A percentile compares a stretch with the other conserved stretches of the same genome.
phyloP scores from a whole-genome alignment of 2,797 vertebrate species.

The Diplodus sargus region DNA sequence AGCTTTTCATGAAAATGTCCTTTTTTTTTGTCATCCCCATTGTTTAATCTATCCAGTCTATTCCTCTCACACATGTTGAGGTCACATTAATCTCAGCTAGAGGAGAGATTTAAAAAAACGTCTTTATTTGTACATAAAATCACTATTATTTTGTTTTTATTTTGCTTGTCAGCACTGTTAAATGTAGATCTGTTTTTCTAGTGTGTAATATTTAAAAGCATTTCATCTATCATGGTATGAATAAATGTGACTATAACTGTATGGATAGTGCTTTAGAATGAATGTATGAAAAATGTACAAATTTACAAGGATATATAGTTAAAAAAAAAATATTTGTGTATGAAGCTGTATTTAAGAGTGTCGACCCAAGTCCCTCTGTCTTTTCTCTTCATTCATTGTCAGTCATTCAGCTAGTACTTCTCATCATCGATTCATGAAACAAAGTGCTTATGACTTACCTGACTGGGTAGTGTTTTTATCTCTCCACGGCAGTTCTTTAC shows the following conservation, averaged over 20 bases:
- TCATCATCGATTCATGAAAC: slow-evolving; percentile 40
- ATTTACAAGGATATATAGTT: slow-evolving; percentile 64
- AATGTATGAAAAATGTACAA: slow-evolving; percentile 76
- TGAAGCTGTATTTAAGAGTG: slow-evolving; percentile 70
- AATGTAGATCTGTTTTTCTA: slow-evolving; percentile 43
- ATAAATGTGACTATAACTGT: slow-evolving; percentile 68
- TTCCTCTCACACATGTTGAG: slow-evolving; percentile 5
- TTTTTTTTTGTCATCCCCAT: slow-evolving; percentile 13
- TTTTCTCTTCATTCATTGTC: slow-evolving; percentile 45
- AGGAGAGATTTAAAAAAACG: slow-evolving; percentile 23
- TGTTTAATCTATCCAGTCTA: slow-evolving; percentile 25
- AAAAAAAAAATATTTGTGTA: slow-evolving; percentile 64
- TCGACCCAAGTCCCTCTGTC: slow-evolving; percentile 44
- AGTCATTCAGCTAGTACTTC: slow-evolving; percentile 40
- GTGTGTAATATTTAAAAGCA: slow-evolving; percentile 66
- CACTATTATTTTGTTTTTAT: slow-evolving; percentile 21
- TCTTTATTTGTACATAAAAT: slow-evolving; percentile 64
- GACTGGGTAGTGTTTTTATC: slow-evolving; percentile 26
- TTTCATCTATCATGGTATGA: slow-evolving; percentile 69
- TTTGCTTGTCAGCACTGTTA: slow-evolving; percentile 50
- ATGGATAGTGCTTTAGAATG: slow-evolving; percentile 69
- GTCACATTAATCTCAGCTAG: slow-evolving; percentile 38
- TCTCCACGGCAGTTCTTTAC: slow-evolving; percentile 8
- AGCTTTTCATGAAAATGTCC: slow-evolving; percentile 26
- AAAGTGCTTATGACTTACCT: slow-evolving; percentile 56